Evolutionary conservation across 2,113 vertebrate genomes (phyloP).

Genomic region (Halcyon senegalensis): DNA sequence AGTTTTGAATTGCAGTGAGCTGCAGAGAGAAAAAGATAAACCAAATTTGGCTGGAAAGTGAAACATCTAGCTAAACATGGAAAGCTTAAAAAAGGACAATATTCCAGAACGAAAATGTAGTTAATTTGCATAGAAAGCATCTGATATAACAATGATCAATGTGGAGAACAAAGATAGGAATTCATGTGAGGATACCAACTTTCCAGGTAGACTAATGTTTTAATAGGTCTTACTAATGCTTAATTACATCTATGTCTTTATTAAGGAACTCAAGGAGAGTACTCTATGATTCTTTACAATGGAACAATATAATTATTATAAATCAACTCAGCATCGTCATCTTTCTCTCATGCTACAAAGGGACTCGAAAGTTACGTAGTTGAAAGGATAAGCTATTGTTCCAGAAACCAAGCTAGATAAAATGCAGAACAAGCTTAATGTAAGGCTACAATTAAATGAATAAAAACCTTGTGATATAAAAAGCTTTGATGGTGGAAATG

Average conservation of each 20-base stretch:
- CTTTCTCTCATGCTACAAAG: neutral
- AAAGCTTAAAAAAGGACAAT: neutral
- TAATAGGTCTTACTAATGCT: slow-evolving; percentile 3
- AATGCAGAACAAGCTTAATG: neutral
- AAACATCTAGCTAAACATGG: neutral
- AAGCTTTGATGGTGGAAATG: neutral
- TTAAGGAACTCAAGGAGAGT: neutral
- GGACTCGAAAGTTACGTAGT: neutral
- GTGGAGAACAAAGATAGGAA: neutral
- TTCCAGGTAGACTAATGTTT: neutral
- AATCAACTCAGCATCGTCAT: slow-evolving; percentile 21
- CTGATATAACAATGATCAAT: neutral
- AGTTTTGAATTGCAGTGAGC: neutral
- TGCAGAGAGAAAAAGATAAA: neutral
- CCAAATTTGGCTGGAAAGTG: neutral
- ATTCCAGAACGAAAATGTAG: neutral
- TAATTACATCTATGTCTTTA: neutral
- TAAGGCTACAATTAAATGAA: slow-evolving; percentile 51
- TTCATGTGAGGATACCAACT: neutral
- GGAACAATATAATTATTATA: slow-evolving; percentile 27
- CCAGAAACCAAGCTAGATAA: neutral
- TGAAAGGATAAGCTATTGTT: slow-evolving; percentile 51
- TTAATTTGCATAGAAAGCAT: neutral
- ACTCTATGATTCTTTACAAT: neutral
- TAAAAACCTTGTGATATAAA: slow-evolving; percentile 40